These are phyloP conservation scores for Falco columbarius DNA, from an alignment of 2,797 vertebrate species.

Conservation along the genomic window DNA sequence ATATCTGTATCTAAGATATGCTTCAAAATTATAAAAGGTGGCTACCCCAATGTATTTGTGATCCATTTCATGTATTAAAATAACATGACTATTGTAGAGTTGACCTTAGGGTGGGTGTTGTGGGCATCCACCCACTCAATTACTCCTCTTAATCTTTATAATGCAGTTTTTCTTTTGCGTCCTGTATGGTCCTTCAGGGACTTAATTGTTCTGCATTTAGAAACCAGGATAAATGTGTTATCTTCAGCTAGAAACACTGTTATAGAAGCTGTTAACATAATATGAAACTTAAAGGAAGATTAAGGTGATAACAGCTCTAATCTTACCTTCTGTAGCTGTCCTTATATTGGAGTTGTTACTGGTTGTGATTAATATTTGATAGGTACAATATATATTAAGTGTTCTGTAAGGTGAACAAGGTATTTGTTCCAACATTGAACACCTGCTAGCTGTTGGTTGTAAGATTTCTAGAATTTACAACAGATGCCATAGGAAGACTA, in stretches of 20 bases:
- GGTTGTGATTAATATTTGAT: background rate
- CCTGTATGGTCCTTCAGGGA: background rate
- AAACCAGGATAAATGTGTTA: background rate
- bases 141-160: background rate
- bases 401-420: background rate
- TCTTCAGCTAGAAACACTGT: background rate
- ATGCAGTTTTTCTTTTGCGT: background rate
- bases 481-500: background rate
- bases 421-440: background rate
- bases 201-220: background rate
- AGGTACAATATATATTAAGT: background rate
- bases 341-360: background rate
- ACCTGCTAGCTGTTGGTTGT: background rate
- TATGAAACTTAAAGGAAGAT: background rate
- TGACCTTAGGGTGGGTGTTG: background rate
- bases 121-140: rapidly evolving
- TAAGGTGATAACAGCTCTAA: background rate
- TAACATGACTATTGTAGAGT: background rate
- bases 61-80: background rate
- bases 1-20: background rate
- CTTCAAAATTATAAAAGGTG: background rate
- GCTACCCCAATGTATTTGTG: background rate
- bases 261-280: background rate
- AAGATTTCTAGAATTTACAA: background rate
- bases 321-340: background rate